phyloP scores from a whole-genome alignment of 2,888 invertebrate species.

The Lepeophtheirus nordmannii region DNA sequence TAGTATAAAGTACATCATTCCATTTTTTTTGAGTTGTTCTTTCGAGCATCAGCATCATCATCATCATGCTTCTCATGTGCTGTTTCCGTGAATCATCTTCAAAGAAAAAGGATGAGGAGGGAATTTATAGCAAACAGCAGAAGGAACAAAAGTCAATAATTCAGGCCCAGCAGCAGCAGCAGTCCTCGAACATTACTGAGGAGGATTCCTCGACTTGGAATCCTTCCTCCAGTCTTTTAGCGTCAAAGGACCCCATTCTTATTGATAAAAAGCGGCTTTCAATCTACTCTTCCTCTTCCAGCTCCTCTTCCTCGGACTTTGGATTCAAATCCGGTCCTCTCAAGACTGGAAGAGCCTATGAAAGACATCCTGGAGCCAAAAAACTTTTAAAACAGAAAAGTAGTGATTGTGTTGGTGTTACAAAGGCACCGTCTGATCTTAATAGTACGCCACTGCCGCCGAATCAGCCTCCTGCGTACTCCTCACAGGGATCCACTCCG shows the following conservation, averaged over 20 bases:
- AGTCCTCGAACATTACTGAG: background rate
- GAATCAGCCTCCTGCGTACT: background rate
- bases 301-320: background rate
- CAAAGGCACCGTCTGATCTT: background rate
- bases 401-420: background rate
- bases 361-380: background rate
- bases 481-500: background rate
- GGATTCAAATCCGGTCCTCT: background rate
- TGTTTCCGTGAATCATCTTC: conserved; percentile 1
- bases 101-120: background rate
- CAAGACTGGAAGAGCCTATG: background rate
- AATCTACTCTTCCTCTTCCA: conserved; percentile 1
- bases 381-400: background rate
- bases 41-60: no score
- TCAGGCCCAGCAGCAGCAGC: background rate
- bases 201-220: conserved; percentile 3
- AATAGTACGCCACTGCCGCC: background rate
- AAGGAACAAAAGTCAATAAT: background rate
- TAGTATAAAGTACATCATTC: no score
- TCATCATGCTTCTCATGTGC: background rate
- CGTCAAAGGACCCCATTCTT: background rate
- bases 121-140: background rate
- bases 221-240: background rate
- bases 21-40: no score
- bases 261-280: background rate